Conservation (phyloP, 37 sponge, comb jelly and placozoan species). For the Mnemiopsis leidyi region DNA sequence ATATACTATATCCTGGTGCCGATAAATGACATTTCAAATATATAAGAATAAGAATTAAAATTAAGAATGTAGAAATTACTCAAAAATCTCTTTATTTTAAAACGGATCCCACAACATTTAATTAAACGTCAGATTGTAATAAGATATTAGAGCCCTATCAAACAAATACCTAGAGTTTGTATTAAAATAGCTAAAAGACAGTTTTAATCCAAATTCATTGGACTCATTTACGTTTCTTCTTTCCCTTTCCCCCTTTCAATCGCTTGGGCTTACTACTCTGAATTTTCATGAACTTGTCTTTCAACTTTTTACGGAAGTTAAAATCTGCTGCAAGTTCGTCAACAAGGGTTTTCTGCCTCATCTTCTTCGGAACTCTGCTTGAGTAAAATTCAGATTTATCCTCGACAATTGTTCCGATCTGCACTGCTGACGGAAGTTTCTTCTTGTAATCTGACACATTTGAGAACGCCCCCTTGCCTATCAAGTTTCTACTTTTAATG, state of each 20-base stretch:
- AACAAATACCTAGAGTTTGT: too few species aligned
- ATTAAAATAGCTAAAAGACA: not conserved
- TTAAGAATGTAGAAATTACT: too few species aligned
- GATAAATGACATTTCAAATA: too few species aligned
- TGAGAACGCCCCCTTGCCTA: conserved; percentile 27
- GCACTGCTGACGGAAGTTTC: conserved; percentile 57
- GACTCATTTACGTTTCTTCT: conserved; percentile 25
- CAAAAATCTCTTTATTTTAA: too few species aligned
- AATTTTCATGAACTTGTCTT: conserved; percentile 14
- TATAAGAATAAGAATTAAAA: too few species aligned
- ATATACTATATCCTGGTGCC: too few species aligned
- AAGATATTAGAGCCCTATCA: too few species aligned
- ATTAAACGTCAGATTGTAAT: too few species aligned
- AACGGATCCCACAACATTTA: too few species aligned
- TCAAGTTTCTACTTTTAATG: conserved; percentile 44
- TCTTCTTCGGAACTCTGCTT: conserved; percentile 46
- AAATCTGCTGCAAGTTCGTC: conserved; percentile 63
- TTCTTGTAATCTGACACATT: conserved; percentile 64
- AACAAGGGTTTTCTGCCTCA: conserved; percentile 57
- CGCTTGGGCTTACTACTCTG: conserved; percentile 43
- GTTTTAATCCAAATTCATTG: not conserved
- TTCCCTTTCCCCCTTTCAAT: not conserved
- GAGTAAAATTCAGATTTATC: conserved; percentile 42
- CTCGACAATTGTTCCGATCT: conserved; percentile 56
- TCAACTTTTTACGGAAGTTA: conserved; percentile 51